Evolutionary conservation across 2,888 invertebrate species (phyloP), one percentile per base, ranked within the genome.

Genomic region (Caenorhabditis afra): DNA sequence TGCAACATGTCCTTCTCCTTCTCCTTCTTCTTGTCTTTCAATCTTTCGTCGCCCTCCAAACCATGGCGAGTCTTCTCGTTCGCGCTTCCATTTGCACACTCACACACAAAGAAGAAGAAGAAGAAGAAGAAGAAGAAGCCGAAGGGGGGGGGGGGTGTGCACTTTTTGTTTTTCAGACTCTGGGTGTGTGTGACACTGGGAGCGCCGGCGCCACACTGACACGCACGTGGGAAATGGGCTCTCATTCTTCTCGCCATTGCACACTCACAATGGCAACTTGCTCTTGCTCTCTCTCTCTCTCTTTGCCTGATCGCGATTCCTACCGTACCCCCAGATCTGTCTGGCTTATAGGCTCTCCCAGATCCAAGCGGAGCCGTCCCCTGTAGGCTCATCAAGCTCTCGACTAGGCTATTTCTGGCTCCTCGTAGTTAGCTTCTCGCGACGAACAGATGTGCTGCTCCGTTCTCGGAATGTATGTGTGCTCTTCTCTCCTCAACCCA

Each of bases 91-190:
- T 44, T 53, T 44, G 41, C 37, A 29, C 29, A 20, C 35, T n/a
- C n/a, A n/a, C n/a, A n/a, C 18, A 55, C 53, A 66, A 55, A 52
- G 41, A 53, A 41, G 53, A n/a, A 12, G 12, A 41, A 12, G 20
- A 5, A 16, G 12, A 16, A 16, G 37, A 47, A 18, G 37, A 18
- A 59, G 59, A 29, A 37, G 16, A 29, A 47, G n/a, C n/a, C n/a
- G n/a, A 16, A 39, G 44, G 47, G 12, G 47, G 35, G 18, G 45
- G 55, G n/a, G 35, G 20, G 41, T 44, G 45, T 68, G 68, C 52
- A 58, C 68, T 68, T 68, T 68, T 49, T 68, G 68, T 68, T 68
- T 68, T 67, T 67, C 52, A 50, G 18, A 16, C 16, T 39, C 20
- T 16, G 29, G n/a, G n/a, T 11, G 10, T 18, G 23, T 29, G 35